Conservation (phyloP, 2,113 vertebrate genomes). For the Pangasianodon hypophthalmus region DNA sequence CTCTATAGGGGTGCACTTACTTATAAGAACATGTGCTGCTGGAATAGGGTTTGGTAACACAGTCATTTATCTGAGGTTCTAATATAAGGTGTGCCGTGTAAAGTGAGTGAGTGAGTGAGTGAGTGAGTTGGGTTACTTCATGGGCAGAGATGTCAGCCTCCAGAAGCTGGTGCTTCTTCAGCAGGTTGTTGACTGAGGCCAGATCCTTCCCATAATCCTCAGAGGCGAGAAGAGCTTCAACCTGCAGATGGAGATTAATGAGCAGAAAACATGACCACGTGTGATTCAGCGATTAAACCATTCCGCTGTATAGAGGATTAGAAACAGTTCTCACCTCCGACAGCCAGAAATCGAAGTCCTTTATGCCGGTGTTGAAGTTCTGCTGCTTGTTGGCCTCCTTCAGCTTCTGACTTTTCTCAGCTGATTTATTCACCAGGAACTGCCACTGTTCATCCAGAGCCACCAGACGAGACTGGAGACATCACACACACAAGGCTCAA, state of each 20-base stretch:
- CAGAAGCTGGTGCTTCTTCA: conserved; percentile 96
- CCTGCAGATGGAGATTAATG: conserved; percentile 67
- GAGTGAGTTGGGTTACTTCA: conserved; percentile 75
- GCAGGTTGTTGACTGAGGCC: conserved; percentile 96
- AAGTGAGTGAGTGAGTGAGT: background rate
- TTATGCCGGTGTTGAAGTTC: conserved; percentile 99
- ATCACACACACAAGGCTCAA: background rate
- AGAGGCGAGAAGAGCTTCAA: conserved; percentile 95
- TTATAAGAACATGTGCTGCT: background rate
- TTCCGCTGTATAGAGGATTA: background rate
- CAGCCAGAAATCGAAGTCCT: conserved; percentile 99
- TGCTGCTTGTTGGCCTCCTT: conserved; percentile 99
- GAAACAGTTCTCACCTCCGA: conserved; percentile 81
- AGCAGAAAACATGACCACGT: background rate
- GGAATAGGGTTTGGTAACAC: background rate
- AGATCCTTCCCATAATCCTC: conserved; percentile 98
- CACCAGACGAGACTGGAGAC: conserved; percentile 80
- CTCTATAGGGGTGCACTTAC: background rate
- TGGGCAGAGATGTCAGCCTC: conserved; percentile 98
- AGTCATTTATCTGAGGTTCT: background rate
- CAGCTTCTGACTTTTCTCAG: conserved; percentile 98
- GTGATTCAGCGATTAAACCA: background rate
- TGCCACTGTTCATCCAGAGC: conserved; percentile 97
- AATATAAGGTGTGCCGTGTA: background rate
- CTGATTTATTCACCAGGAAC: conserved; percentile 96